Percentiles rank a stretch among this genome's conserved stretches.
These are phyloP conservation scores for Pristis pectinata DNA, from an alignment of 2,797 vertebrate genomes.

Conservation along the genomic window DNA sequence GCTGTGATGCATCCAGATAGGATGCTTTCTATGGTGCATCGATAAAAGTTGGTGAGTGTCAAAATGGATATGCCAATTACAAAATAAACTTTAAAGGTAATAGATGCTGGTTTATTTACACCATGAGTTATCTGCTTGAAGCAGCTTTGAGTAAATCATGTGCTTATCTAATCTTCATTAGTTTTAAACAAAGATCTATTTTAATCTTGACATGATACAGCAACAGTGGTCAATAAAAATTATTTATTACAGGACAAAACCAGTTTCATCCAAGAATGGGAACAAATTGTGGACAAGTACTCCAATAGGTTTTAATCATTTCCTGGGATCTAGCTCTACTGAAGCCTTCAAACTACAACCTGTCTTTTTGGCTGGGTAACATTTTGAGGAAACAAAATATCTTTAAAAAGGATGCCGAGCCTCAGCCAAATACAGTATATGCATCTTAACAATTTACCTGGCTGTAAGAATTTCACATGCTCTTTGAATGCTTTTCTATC, in stretches of 20 bases:
- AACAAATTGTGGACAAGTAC: neutral
- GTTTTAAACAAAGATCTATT: neutral
- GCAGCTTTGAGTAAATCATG: neutral
- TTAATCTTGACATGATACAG: neutral
- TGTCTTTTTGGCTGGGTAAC: neutral
- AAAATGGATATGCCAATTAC: too few species aligned
- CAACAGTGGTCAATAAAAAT: neutral
- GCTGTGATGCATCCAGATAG: too few species aligned
- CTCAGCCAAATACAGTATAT: neutral
- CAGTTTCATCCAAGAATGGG: neutral
- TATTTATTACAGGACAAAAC: neutral
- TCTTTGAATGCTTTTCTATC: neutral
- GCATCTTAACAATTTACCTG: neutral
- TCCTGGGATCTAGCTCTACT: neutral
- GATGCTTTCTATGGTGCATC: too few species aligned
- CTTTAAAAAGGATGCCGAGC: neutral
- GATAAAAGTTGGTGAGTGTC: too few species aligned
- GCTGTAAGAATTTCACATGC: neutral
- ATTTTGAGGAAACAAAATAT: too few species aligned
- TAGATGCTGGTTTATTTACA: neutral
- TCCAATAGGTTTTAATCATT: neutral
- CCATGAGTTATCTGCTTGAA: neutral
- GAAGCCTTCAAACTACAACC: neutral
- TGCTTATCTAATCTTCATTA: neutral
- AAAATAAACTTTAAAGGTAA: neutral